These are phyloP conservation scores for Pangasius larnaudii DNA, from an alignment of 2,797 vertebrate genomes.

Conservation along the genomic window DNA sequence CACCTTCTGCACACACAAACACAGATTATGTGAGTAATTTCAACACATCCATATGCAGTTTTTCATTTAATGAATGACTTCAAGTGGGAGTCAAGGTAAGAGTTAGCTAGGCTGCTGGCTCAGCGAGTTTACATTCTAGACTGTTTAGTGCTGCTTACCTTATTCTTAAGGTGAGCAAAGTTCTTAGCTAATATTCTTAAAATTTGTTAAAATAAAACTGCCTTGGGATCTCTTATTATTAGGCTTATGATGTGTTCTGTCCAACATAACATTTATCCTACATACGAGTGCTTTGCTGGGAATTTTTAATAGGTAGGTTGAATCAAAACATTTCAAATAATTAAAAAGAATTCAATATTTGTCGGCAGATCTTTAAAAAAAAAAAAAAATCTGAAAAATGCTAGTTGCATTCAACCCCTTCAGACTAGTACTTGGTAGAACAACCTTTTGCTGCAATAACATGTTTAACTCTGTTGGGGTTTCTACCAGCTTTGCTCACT, in stretches of 20 bases:
- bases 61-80: neutral
- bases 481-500: neutral
- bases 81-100: neutral
- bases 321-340: neutral
- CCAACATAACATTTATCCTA: neutral
- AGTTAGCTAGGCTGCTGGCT: neutral
- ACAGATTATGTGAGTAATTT: neutral
- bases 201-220: neutral
- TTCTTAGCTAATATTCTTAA: neutral
- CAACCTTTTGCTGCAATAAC: neutral
- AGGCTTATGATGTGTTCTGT: neutral
- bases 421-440: neutral
- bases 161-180: neutral
- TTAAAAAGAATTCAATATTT: neutral
- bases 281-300: neutral
- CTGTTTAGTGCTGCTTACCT: neutral
- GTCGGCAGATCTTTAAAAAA: neutral
- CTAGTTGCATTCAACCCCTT: neutral
- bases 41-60: neutral
- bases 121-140: neutral
- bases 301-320: neutral
- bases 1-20: conserved; percentile 81
- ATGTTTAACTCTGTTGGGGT: neutral
- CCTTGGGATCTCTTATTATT: neutral
- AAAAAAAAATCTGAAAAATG: neutral